Conservation (phyloP, 2,113 vertebrate genomes). For the Progne subis region DNA sequence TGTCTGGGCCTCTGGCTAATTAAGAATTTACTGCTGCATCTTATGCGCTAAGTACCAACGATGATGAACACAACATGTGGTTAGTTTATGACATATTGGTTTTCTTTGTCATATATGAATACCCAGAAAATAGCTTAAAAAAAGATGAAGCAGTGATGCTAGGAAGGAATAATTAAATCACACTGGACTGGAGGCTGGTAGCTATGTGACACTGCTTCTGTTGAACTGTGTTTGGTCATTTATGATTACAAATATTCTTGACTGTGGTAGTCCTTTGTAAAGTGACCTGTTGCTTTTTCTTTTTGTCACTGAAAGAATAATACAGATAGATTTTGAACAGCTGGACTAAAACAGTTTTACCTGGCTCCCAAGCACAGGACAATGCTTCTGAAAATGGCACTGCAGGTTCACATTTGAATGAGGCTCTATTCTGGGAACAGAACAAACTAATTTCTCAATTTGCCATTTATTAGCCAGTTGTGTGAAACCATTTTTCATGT, state of each 20-base stretch:
- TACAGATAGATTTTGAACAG: neutral
- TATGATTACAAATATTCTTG: neutral
- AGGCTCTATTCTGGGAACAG: neutral
- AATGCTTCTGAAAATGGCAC: neutral
- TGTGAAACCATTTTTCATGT: neutral
- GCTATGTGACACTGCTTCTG: neutral
- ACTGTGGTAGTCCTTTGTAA: neutral
- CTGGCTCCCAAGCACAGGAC: neutral
- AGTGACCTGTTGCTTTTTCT: neutral
- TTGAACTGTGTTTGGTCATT: neutral
- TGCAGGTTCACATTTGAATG: neutral
- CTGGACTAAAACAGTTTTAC: neutral
- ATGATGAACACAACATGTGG: neutral
- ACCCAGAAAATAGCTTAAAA: neutral
- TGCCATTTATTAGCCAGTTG: neutral
- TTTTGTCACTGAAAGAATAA: neutral
- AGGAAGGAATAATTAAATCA: neutral
- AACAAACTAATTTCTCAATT: slow-evolving; percentile 19
- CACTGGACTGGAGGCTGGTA: neutral
- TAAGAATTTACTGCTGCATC: neutral
- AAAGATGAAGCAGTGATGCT: neutral
- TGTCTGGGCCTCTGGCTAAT: neutral
- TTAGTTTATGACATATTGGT: neutral
- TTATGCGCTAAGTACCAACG: neutral
- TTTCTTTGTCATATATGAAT: neutral